phyloP scores from a whole-genome alignment of 53 echinoderm and acorn worm genomes.

The Holothuria leucospilota region DNA sequence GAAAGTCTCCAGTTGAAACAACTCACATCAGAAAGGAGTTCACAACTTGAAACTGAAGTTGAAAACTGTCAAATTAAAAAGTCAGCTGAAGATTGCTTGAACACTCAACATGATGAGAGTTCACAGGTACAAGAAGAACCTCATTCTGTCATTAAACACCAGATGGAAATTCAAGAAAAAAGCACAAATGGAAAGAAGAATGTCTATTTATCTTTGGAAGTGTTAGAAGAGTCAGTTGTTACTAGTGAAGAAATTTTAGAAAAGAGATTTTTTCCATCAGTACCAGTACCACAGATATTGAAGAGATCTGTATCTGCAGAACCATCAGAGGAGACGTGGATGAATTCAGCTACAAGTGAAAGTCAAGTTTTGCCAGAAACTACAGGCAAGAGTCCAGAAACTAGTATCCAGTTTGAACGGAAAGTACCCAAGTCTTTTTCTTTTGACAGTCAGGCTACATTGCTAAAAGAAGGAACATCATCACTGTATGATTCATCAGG shows the following conservation, averaged over 20 bases:
- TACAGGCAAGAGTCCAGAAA: too few relatives aligned
- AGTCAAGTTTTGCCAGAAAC: too few relatives aligned
- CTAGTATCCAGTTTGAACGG: not conserved
- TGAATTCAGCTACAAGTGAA: too few relatives aligned
- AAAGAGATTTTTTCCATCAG: not conserved
- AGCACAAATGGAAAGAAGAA: not conserved
- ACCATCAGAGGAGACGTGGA: not conserved
- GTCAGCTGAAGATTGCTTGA: not conserved
- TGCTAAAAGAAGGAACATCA: not conserved
- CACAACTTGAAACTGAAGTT: not conserved
- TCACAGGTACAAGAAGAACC: not conserved
- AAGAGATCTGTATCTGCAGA: constrained; percentile 6
- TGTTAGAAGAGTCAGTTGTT: constrained; percentile 33
- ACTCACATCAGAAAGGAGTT: not conserved
- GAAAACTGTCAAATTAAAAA: not conserved
- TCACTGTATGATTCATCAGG: not conserved
- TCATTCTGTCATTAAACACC: not conserved
- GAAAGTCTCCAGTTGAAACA: constrained; percentile 15
- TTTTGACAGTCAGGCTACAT: constrained; percentile 18
- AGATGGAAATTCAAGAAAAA: not conserved
- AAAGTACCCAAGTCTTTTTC: constrained; percentile 18
- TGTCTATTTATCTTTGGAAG: constrained; percentile 21
- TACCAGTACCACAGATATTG: not conserved
- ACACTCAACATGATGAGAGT: not conserved
- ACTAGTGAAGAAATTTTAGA: constrained; percentile 25